Conservation (phyloP, 2,113 vertebrate species). For the Crotophaga sulcirostris region DNA sequence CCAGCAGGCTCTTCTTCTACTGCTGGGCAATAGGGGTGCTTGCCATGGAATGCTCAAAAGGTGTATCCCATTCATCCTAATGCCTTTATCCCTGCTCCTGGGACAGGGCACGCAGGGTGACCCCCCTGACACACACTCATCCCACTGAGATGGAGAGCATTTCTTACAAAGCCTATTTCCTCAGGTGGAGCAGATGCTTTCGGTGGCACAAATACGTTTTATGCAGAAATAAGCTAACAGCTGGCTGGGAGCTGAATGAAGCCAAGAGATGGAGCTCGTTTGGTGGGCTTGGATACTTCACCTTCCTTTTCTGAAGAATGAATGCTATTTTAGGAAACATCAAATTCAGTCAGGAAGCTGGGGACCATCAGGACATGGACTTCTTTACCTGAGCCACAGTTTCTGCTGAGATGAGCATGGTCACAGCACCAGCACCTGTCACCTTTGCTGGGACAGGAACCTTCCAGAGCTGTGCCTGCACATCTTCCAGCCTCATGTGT, state of each 20-base stretch:
- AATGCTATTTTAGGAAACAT: neutral
- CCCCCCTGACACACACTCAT: rapidly evolving
- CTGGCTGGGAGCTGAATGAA: neutral
- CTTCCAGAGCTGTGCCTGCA: rapidly evolving
- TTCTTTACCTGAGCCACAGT: neutral
- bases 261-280: neutral
- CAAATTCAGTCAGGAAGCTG: neutral
- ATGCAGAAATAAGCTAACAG: neutral
- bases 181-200: rapidly evolving
- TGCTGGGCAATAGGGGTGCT: neutral
- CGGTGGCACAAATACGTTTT: neutral
- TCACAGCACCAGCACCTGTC: neutral
- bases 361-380: neutral
- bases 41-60: neutral
- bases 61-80: rapidly evolving
- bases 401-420: neutral
- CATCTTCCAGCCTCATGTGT: rapidly evolving
- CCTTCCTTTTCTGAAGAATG: neutral
- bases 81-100: neutral
- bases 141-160: neutral
- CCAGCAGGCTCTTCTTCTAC: neutral
- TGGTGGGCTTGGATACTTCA: neutral
- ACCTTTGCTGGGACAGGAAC: neutral
- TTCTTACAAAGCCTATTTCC: neutral
- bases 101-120: neutral